Evolutionary conservation across 2,797 vertebrate species (phyloP).

Genomic region (Zenarchopterus dispar): DNA sequence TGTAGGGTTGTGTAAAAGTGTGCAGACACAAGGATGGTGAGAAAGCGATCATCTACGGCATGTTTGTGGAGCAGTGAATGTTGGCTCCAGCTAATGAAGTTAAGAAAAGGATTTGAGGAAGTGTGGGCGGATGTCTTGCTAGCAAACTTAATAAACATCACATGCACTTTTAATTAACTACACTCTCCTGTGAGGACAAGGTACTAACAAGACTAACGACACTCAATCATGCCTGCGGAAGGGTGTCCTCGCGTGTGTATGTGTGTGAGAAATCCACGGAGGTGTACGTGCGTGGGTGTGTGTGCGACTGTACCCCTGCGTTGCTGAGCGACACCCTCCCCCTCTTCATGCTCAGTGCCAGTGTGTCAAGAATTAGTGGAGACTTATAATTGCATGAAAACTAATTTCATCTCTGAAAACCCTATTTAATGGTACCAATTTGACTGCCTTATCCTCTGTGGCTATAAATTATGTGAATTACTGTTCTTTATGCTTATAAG

Average conservation of each 20-base stretch:
- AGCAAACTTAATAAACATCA: constrained; percentile 73
- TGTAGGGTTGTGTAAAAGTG: constrained; percentile 25
- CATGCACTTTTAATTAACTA: constrained; percentile 74
- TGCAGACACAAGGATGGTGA: constrained; percentile 5
- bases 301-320: constrained; percentile 15
- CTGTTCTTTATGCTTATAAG: constrained; percentile 63
- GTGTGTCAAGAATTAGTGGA: constrained; percentile 73
- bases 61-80: constrained; percentile 42
- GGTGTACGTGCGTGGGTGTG: constrained; percentile 30
- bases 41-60: constrained; percentile 25
- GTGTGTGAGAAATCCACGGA: constrained; percentile 1
- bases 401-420: constrained; percentile 78
- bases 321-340: constrained; percentile 30
- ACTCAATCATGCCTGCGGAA: constrained; percentile 57
- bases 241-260: constrained; percentile 21
- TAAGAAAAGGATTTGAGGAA: constrained; percentile 46
- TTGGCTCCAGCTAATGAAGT: constrained; percentile 60
- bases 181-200: constrained; percentile 68
- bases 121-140: constrained; percentile 65
- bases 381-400: constrained; percentile 78
- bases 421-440: constrained; percentile 72
- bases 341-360: constrained; percentile 55
- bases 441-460: constrained; percentile 70
- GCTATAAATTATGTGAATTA: constrained; percentile 72
- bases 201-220: constrained; percentile 69